These are phyloP conservation scores for Amblyjoppa proteus DNA, from an alignment of 2,888 invertebrate genomes.

Conservation along the genomic window DNA sequence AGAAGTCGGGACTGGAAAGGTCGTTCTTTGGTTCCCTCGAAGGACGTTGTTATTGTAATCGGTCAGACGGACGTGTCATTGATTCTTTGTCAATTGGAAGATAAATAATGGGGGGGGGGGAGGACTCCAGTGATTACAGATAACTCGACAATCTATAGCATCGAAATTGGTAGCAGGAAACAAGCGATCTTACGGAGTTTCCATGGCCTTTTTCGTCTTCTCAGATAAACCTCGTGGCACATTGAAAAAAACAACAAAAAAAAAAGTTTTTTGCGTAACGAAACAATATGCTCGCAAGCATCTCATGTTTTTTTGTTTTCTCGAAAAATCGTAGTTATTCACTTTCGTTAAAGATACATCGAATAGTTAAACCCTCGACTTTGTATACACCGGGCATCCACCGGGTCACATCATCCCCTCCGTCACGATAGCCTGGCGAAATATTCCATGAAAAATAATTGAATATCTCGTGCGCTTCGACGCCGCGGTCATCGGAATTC, in stretches of 20 bases:
- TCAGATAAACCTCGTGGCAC: constrained; percentile 46
- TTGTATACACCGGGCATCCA: constrained; percentile 12
- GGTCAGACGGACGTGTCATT: constrained; percentile 27
- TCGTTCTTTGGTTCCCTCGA: constrained; percentile 22
- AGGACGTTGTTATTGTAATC: constrained; percentile 8
- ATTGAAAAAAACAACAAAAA: constrained; percentile 44
- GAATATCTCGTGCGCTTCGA: constrained; percentile 68
- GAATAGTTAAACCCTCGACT: constrained; percentile 29
- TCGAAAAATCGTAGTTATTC: constrained; percentile 25
- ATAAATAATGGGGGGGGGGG: constrained; percentile 73
- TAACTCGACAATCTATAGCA: constrained; percentile 30
- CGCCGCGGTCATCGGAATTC: constrained; percentile 35
- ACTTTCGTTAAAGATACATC: constrained; percentile 34
- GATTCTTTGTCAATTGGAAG: constrained; percentile 74
- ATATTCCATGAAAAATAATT: constrained; percentile 72
- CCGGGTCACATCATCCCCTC: not conserved
- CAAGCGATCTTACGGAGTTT: constrained; percentile 13
- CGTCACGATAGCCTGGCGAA: constrained; percentile 51
- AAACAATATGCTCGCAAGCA: constrained; percentile 47
- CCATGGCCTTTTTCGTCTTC: constrained; percentile 26
- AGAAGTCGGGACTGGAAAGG: constrained; percentile 12
- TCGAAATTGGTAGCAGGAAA: constrained; percentile 20
- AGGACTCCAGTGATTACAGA: constrained; percentile 55
- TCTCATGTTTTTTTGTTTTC: constrained; percentile 36
- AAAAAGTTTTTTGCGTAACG: not conserved